Base-by-base conservation (phyloP, 2,888 invertebrate species). In the Napeogenes sylphis region DNA sequence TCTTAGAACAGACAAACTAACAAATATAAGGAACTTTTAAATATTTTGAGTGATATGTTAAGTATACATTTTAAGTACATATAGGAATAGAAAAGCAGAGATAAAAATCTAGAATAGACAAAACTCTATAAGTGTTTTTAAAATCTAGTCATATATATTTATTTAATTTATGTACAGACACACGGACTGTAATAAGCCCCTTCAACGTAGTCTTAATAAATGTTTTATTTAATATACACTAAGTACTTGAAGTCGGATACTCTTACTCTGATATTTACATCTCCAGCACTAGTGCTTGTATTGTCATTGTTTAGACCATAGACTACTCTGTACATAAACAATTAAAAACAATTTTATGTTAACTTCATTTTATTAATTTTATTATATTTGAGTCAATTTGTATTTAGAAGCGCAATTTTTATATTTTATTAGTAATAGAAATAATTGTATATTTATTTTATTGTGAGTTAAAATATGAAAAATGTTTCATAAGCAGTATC, bases 271-370 rank as follows among this genome's bases (percentile, higher is more conserved):
- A 61, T 84, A 87, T 86, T 71, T 86, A 87, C 85, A 84, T 71
- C 70, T 73, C 82, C 83, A 87, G 85, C 84, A 82, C 83, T 83
- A 62, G 21, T 73, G 72, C 73, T 73, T 79, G 84, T 87, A 87
- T 87, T 87, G 87, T 87, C 87, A 82, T 75, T 76, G 63, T 66
- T 66, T 64, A 63, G 60, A 63, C 58, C 59, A 67, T 61, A 62
- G 62, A 47, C 57, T 60, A 67, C 55, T 60, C 58, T 67, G 58
- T 67, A 67, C 65, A 67, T 51, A 51, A 8, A 51, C 51, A 30
- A 51, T 47, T 47, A 6, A 14, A 21, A 21, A 21, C 21, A 21
- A 21, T 21, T 21, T 21, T 21, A 6, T 47, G 13, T 47, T 38
- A 3, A 38, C 38, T 47, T 47, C 6, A n/a, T 14, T 30, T 21